These are phyloP conservation scores for Apotomis betuletana DNA, from an alignment of 2,888 invertebrate species.

Conservation along the genomic window DNA sequence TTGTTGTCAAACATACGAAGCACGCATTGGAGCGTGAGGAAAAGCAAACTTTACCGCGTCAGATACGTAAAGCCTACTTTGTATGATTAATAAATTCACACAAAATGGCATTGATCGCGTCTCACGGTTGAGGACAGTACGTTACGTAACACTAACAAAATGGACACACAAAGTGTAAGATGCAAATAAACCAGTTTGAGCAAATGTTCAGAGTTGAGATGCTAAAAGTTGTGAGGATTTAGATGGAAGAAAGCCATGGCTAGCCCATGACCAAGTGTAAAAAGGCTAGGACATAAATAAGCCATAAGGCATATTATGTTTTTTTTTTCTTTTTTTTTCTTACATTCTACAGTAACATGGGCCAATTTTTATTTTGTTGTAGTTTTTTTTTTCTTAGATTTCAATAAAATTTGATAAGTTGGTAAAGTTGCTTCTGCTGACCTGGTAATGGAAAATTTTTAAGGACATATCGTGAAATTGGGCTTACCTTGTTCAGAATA, in stretches of 20 bases:
- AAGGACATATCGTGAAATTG: too few relatives aligned
- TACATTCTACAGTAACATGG: too few relatives aligned
- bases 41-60: slow-evolving; percentile 22
- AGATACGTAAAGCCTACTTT: slow-evolving; percentile 27
- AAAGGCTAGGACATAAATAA: background rate
- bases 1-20: slow-evolving; percentile 26
- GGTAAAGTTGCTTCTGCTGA: too few relatives aligned
- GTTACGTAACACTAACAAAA: slow-evolving; percentile 38
- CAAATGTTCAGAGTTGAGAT: slow-evolving; percentile 24
- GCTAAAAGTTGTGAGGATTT: slow-evolving; percentile 22
- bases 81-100: slow-evolving; percentile 34
- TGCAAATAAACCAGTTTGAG: slow-evolving; percentile 39
- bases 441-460: too few relatives aligned
- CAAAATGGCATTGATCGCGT: slow-evolving; percentile 33
- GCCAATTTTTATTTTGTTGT: too few relatives aligned
- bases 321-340: too few relatives aligned
- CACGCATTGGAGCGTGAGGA: slow-evolving; percentile 13
- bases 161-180: slow-evolving; percentile 30
- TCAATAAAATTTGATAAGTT: too few relatives aligned
- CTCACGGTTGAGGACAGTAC: slow-evolving; percentile 38
- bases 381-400: too few relatives aligned
- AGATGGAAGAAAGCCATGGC: background rate
- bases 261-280: background rate
- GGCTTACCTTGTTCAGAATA: too few relatives aligned
- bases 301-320: too few relatives aligned